Conservation (phyloP, 2,113 vertebrate genomes). For the Azemiops feae region DNA sequence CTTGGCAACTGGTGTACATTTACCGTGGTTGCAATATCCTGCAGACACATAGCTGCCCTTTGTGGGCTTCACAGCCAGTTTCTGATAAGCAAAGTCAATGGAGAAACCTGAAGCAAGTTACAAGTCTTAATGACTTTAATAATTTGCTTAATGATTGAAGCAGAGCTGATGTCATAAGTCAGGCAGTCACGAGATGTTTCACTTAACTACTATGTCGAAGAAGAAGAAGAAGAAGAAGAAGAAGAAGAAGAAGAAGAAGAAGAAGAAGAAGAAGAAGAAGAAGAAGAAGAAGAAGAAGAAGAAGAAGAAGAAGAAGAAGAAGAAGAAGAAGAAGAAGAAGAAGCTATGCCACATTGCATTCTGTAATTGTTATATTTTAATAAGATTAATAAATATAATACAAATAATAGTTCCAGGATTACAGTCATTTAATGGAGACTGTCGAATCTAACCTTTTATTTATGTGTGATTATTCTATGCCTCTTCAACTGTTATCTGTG, state of each 20-base stretch:
- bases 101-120: background rate
- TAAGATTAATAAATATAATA: slow-evolving; percentile 63
- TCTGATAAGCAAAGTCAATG: background rate
- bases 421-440: slow-evolving; percentile 36
- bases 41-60: background rate
- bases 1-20: background rate
- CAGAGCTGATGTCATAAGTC: background rate
- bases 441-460: slow-evolving; percentile 16
- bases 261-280: slow-evolving; percentile 11
- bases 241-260: background rate
- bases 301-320: slow-evolving; percentile 20
- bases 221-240: background rate
- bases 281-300: background rate
- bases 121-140: background rate
- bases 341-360: slow-evolving; percentile 6
- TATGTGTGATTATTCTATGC: slow-evolving; percentile 13
- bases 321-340: slow-evolving; percentile 10
- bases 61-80: background rate
- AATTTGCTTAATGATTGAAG: background rate
- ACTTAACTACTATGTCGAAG: background rate
- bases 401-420: slow-evolving; percentile 37
- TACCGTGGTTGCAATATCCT: background rate
- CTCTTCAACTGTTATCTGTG: background rate
- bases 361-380: slow-evolving; percentile 62
- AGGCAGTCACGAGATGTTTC: background rate